These are phyloP conservation scores for Peromyscus leucopus DNA, from an alignment of 2,113 vertebrate genomes.

Conservation along the genomic window DNA sequence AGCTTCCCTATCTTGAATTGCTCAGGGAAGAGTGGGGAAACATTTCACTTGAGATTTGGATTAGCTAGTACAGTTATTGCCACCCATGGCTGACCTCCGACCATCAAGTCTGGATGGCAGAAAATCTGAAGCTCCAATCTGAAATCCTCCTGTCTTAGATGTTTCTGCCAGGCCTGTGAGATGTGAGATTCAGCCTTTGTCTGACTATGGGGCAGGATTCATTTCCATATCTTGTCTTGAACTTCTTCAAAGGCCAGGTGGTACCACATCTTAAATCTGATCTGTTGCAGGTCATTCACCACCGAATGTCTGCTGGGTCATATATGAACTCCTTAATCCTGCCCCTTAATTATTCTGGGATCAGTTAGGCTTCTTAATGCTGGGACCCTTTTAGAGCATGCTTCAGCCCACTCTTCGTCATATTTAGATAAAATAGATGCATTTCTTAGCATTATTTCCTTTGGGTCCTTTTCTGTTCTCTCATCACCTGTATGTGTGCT, in stretches of 20 bases:
- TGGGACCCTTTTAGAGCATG: not conserved
- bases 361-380: not conserved
- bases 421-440: not conserved
- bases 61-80: not conserved
- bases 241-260: not conserved
- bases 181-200: conserved; percentile 13
- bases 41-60: not conserved
- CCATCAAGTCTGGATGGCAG: not conserved
- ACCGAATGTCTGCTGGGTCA: not conserved
- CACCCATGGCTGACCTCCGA: not conserved
- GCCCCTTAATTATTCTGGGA: not conserved
- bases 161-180: not conserved
- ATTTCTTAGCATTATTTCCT: not conserved
- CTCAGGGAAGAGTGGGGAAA: not conserved
- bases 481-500: not conserved
- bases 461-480: not conserved
- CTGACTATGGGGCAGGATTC: not conserved
- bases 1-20: not conserved
- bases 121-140: not conserved
- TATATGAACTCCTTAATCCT: not conserved
- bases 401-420: not conserved
- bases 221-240: not conserved
- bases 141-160: not conserved
- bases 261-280: not conserved
- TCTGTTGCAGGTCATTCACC: not conserved